Evolutionary conservation across 2,888 invertebrate genomes (phyloP).

Genomic region (Cepaea hortensis): DNA sequence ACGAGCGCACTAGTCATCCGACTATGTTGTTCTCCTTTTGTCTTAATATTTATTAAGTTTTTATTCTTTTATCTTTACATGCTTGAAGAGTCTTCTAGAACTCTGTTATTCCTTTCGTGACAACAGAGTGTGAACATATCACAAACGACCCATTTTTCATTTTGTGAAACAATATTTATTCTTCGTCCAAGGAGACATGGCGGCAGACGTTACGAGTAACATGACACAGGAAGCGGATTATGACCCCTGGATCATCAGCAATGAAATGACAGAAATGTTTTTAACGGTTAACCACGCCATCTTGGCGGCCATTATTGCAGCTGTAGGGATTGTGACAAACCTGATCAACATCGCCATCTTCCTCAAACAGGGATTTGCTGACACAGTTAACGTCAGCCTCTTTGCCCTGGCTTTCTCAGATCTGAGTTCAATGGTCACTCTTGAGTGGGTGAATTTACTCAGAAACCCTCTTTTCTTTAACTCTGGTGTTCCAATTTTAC

Average conservation of each 20-base stretch:
- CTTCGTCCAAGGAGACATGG: neutral
- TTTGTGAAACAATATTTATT: too few species aligned
- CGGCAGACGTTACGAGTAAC: neutral
- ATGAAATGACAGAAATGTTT: neutral
- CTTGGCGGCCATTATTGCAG: neutral
- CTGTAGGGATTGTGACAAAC: conserved; percentile 9
- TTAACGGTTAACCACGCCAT: neutral
- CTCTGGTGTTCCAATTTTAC: neutral
- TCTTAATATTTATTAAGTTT: too few species aligned
- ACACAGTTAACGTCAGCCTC: neutral
- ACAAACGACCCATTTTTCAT: too few species aligned
- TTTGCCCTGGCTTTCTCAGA: conserved; percentile 10
- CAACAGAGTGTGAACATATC: too few species aligned
- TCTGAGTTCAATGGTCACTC: neutral
- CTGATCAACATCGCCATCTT: conserved; percentile 6
- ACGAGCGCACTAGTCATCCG: too few species aligned
- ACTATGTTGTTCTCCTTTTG: too few species aligned
- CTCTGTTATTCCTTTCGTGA: too few species aligned
- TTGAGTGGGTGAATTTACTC: neutral
- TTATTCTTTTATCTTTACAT: too few species aligned
- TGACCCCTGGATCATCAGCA: neutral
- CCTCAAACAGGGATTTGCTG: conserved; percentile 2
- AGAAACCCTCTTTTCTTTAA: neutral
- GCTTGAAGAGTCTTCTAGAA: too few species aligned
- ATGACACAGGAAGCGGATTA: neutral